Conservation (phyloP, 2,113 vertebrate genomes). For the Rhynchomys soricoides region DNA sequence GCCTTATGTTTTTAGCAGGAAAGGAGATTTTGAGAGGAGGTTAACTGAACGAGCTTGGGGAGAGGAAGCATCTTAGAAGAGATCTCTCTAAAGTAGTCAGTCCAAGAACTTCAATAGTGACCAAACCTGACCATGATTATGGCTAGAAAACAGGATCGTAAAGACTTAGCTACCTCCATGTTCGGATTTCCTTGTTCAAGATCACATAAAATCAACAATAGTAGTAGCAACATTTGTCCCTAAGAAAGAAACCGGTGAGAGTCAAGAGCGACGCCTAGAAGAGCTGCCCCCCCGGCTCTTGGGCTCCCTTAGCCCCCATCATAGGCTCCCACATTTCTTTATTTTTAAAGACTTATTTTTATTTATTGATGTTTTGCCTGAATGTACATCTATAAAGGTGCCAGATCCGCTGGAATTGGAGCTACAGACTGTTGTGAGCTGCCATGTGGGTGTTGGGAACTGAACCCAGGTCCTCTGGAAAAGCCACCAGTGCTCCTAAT, state of each 20-base stretch:
- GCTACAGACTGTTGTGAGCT: not conserved
- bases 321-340: not conserved
- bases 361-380: not conserved
- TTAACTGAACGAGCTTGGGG: not conserved
- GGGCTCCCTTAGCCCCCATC: not conserved
- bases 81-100: not conserved
- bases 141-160: too few species aligned
- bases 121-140: not conserved
- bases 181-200: constrained; percentile 22
- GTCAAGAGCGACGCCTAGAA: not conserved
- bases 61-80: not conserved
- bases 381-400: not conserved
- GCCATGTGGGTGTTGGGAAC: not conserved
- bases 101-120: not conserved
- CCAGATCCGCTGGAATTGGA: not conserved
- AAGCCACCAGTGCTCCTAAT: not conserved
- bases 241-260: not conserved
- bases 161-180: not conserved
- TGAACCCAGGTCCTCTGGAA: too few species aligned
- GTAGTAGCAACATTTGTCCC: not conserved
- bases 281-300: not conserved
- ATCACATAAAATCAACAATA: not conserved
- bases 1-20: not conserved
- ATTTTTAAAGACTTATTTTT: not conserved
- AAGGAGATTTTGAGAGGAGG: not conserved